Evolutionary conservation across 2,113 vertebrate species (phyloP).

Genomic region (Falcunculus frontatus): DNA sequence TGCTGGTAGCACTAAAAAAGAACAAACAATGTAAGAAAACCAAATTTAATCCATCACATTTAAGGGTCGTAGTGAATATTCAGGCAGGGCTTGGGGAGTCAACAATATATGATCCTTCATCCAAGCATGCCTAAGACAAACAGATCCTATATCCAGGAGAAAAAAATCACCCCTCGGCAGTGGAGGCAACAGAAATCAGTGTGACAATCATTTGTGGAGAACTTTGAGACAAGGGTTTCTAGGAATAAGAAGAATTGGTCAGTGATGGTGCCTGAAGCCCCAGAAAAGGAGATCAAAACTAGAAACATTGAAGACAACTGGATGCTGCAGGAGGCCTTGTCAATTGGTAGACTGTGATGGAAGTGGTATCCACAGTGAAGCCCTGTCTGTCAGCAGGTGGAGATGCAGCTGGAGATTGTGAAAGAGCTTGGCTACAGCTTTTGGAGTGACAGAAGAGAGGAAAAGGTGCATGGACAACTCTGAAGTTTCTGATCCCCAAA

Average conservation of each 20-base stretch:
- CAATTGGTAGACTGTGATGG: too few relatives aligned
- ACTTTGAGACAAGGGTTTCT: not conserved
- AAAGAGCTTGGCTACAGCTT: not conserved
- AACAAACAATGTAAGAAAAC: not conserved
- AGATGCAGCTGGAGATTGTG: not conserved
- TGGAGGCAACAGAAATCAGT: not conserved
- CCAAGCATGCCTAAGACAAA: not conserved
- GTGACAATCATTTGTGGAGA: not conserved
- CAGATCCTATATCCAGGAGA: not conserved
- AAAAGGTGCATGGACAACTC: not conserved
- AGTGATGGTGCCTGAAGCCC: not conserved
- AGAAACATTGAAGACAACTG: not conserved
- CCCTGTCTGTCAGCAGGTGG: rapidly evolving
- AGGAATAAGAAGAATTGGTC: not conserved
- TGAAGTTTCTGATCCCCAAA: not conserved
- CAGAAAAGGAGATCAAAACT: not conserved
- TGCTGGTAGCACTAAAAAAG: not conserved
- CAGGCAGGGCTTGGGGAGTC: not conserved
- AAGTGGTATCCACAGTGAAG: not conserved
- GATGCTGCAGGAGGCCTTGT: not conserved
- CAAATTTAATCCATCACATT: not conserved
- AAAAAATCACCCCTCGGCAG: not conserved
- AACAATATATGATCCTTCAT: not conserved
- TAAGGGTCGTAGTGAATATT: not conserved
- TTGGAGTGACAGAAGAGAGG: not conserved